These are phyloP conservation scores for Sorex maritimensis DNA, from an alignment of 2,797 vertebrate genomes.

Conservation along the genomic window DNA sequence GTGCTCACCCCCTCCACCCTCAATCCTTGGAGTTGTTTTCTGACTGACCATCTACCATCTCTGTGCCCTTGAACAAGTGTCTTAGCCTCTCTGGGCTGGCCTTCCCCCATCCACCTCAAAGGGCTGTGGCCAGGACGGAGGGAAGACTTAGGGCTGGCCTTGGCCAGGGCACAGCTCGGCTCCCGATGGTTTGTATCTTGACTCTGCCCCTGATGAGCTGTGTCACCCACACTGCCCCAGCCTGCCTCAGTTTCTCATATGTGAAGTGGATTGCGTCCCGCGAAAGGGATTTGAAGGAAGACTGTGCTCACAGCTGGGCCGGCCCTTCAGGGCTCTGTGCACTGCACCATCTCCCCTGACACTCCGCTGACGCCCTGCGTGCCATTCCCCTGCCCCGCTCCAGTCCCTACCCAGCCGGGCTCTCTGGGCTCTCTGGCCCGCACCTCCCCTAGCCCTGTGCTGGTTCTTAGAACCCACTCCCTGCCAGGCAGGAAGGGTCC, in stretches of 20 bases:
- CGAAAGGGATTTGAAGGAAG: not conserved
- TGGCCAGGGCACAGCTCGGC: not conserved
- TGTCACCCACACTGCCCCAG: not conserved
- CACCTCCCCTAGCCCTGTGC: not conserved
- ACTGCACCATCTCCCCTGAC: not conserved
- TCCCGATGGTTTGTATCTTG: not conserved
- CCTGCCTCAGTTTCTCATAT: not conserved
- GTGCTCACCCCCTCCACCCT: too few species aligned
- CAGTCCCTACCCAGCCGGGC: fast-evolving
- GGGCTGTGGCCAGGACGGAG: not conserved
- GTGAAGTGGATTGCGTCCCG: not conserved
- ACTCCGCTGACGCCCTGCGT: not conserved
- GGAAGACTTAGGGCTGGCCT: not conserved
- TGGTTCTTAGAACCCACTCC: not conserved
- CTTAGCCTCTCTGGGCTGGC: conserved; percentile 4
- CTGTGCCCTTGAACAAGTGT: not conserved
- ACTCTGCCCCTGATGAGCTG: not conserved
- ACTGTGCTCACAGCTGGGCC: not conserved
- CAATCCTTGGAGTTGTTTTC: too few species aligned
- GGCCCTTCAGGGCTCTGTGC: not conserved
- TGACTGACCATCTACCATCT: not conserved
- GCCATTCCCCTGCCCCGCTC: not conserved
- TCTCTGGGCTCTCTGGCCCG: too few species aligned
- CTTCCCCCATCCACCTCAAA: not conserved
- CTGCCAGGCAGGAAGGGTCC: not conserved